Evolutionary conservation across 2,113 vertebrate genomes (phyloP).

Genomic region (Ochotona curzoniae): DNA sequence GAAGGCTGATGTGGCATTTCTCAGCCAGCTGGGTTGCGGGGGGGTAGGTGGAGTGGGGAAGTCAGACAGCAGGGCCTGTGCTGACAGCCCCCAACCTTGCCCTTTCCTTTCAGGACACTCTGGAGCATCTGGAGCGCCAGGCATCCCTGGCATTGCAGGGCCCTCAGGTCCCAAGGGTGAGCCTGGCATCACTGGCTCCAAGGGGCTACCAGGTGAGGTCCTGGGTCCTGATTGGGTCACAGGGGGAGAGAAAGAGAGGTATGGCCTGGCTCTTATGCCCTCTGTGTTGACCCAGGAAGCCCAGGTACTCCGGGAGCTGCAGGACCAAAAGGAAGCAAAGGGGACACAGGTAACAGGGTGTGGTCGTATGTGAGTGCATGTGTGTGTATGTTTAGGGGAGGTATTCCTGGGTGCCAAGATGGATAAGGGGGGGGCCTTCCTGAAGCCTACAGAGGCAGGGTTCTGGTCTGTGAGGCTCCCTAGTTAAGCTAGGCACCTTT

Average conservation of each 20-base stretch:
- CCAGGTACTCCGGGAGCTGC: slow-evolving; percentile 68
- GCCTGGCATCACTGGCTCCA: slow-evolving; percentile 65
- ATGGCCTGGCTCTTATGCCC: not conserved
- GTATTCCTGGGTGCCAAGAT: not conserved
- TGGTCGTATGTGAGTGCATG: not conserved
- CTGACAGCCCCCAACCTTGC: not conserved
- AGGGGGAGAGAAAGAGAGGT: not conserved
- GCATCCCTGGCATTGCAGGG: slow-evolving; percentile 69
- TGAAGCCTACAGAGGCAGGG: not conserved
- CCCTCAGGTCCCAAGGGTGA: slow-evolving; percentile 83
- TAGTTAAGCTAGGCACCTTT: not conserved
- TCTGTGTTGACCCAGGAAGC: not conserved
- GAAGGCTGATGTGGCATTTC: not conserved
- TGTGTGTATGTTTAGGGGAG: no score
- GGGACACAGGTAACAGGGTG: slow-evolving; percentile 77
- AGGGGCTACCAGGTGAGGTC: slow-evolving; percentile 76
- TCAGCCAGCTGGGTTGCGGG: no score
- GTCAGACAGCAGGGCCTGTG: not conserved
- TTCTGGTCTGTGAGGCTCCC: not conserved
- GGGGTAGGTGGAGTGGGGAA: no score
- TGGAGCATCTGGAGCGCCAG: slow-evolving; percentile 72
- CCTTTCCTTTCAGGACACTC: slow-evolving; percentile 76
- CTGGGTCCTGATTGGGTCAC: fast-evolving
- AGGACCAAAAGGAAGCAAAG: slow-evolving; percentile 81
- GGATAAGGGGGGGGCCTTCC: not conserved